A percentile compares a stretch with the other conserved stretches of the same genome.
phyloP scores from a whole-genome alignment of 2,113 vertebrate genomes.

The Rhodinocichla rosea region DNA sequence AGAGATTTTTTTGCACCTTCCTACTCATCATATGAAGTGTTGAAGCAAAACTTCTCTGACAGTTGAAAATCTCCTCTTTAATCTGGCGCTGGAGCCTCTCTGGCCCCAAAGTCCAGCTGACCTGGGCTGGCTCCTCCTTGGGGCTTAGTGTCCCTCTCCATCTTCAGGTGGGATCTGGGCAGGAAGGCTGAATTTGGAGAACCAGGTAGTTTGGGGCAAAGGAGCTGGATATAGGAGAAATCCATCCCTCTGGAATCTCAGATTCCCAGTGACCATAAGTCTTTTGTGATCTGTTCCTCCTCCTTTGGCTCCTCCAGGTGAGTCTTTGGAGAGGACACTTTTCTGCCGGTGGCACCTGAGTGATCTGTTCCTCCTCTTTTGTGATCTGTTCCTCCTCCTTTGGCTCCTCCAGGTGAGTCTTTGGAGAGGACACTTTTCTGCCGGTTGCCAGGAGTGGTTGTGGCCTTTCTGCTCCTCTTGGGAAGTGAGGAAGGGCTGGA shows the following conservation, averaged over 20 bases:
- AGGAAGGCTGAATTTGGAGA: not conserved
- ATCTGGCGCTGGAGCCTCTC: not conserved
- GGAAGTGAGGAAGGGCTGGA: not conserved
- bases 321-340: not conserved
- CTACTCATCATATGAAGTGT: conserved; percentile 64
- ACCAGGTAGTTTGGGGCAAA: rapidly evolving
- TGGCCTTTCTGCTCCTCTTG: not conserved
- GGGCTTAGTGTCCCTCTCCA: not conserved
- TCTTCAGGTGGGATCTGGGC: not conserved
- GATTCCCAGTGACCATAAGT: not conserved
- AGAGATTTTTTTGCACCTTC: conserved; percentile 46
- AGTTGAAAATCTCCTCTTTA: not conserved
- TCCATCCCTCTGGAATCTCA: not conserved
- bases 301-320: not conserved
- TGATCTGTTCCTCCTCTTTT: no score
- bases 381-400: not conserved
- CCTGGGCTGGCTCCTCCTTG: not conserved
- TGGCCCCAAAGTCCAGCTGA: not conserved
- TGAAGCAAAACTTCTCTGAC: not conserved
- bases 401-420: not conserved
- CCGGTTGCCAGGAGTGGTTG: not conserved
- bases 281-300: not conserved
- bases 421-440: not conserved
- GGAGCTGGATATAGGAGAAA: not conserved
- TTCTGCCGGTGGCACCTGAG: no score